Evolutionary conservation across 2,113 vertebrate genomes (phyloP), one percentile per base, ranked within the genome.

Genomic region (Carassius auratus): DNA sequence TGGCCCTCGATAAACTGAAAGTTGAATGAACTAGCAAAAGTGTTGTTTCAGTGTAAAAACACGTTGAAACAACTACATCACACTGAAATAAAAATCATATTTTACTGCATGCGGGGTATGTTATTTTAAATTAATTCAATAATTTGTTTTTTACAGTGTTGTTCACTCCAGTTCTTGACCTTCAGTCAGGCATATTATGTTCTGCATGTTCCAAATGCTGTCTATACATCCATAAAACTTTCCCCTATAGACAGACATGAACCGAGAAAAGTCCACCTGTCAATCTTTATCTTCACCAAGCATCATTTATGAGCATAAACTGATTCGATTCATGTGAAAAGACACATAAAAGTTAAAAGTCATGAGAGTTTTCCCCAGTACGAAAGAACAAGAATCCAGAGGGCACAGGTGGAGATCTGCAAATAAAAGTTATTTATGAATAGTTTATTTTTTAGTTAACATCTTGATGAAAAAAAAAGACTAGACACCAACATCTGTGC

Each of bases 301-400:
- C 42, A 81, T 81, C 62, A 81, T 81, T 81, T 81, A 81, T 81
- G 79, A 81, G 79, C 36, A 68, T 52, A 81, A 81, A 81, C 42
- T 33, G 62, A 81, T 81, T 81, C 15, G 5, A 81, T 81, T 48
- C 42, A 66, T 81, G 23, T 68, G 42, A 81, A 80, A 42, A 7
- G 21, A 80, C 57, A 64, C 38, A 64, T 48, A 48, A 26, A 80
- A 64, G 30, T 30, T 48, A 48, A 19, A 80, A 64, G 30, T 30
- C 8, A 80, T 36, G 62, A 14, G 21, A 45, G 59, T 9, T 62
- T 30, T 36, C 59, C 38, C 1, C 8, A 80, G 21, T 7, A 48
- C 45, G 3, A 48, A 48, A 48, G 2, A 2, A 48, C 45, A 48
- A 48, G 45, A 48, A 1, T 48, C 45, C 45, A 48, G 45, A 48